Evolutionary conservation across 2,888 invertebrate genomes (phyloP).

Genomic region (Hololepta plana): DNA sequence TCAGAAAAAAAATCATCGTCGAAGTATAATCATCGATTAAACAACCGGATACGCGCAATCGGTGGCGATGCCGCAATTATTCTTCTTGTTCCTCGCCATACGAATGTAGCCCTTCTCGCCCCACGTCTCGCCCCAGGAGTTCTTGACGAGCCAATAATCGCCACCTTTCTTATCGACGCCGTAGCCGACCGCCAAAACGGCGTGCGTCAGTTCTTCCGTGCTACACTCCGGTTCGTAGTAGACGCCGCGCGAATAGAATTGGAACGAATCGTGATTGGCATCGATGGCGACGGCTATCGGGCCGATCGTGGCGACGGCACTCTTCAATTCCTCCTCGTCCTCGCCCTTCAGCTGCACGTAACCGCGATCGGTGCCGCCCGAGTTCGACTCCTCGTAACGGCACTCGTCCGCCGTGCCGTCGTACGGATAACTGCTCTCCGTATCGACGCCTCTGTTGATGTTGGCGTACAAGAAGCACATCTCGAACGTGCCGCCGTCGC

Average conservation of each 20-base stretch:
- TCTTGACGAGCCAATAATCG: constrained; percentile 34
- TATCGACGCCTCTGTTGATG: constrained; percentile 12
- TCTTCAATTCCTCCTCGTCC: constrained; percentile 48
- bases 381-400: constrained; percentile 36
- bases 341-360: constrained; percentile 47
- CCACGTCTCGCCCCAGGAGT: constrained; percentile 30
- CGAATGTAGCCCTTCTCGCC: constrained; percentile 29
- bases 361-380: constrained; percentile 60
- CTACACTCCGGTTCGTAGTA: constrained; percentile 61
- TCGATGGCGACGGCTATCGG: constrained; percentile 76
- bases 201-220: constrained; percentile 29
- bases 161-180: constrained; percentile 21
- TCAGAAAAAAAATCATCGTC: too few species aligned
- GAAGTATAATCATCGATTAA: too few species aligned
- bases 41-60: constrained; percentile 25
- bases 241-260: constrained; percentile 58
- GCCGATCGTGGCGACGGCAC: constrained; percentile 62
- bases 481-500: constrained; percentile 24
- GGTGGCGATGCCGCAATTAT: constrained; percentile 29
- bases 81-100: constrained; percentile 26
- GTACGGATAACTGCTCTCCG: constrained; percentile 21
- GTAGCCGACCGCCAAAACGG: constrained; percentile 32
- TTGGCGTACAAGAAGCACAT: constrained; percentile 24
- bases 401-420: constrained; percentile 16
- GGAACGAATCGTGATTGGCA: constrained; percentile 60